phyloP scores from a whole-genome alignment of 2,113 vertebrate genomes.

The Apodemus sylvaticus region DNA sequence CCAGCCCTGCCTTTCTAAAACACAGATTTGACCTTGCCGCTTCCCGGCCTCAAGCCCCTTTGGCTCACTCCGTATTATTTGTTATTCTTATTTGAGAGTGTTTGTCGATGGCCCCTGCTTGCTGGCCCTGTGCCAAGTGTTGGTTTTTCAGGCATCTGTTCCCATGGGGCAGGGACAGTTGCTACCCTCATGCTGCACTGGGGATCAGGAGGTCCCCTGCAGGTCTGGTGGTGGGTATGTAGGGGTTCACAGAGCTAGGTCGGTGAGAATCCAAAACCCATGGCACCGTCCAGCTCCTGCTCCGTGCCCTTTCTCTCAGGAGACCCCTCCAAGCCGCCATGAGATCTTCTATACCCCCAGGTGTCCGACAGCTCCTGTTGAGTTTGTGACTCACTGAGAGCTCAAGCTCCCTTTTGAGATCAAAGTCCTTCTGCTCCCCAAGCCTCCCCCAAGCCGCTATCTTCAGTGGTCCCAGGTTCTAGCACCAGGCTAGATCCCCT shows the following conservation, averaged over 20 bases:
- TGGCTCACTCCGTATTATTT: constrained; percentile 59
- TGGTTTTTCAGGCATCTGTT: not conserved
- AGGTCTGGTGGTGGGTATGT: not conserved
- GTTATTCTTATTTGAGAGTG: constrained; percentile 65
- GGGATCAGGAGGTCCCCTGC: not conserved
- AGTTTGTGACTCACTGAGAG: not conserved
- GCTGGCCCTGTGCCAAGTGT: not conserved
- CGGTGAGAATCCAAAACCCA: not conserved
- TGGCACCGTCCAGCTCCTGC: not conserved
- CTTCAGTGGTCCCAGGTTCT: fast-evolving
- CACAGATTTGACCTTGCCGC: constrained; percentile 76
- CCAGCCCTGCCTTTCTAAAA: constrained; percentile 60
- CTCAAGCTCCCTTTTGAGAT: not conserved
- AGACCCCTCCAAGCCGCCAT: not conserved
- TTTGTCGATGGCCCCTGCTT: constrained; percentile 30
- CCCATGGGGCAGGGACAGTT: not conserved
- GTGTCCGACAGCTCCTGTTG: not conserved
- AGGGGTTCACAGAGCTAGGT: not conserved
- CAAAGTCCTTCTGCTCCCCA: not conserved
- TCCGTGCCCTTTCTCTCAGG: not conserved
- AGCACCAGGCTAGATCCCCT: fast-evolving
- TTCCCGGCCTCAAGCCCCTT: constrained; percentile 63
- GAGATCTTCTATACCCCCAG: not conserved
- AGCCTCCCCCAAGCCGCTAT: not conserved
- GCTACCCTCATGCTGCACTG: not conserved